A percentile compares a stretch with the other conserved stretches of the same genome.
phyloP scores from a whole-genome alignment of 2,888 invertebrate species.

The Merodon equestris region DNA sequence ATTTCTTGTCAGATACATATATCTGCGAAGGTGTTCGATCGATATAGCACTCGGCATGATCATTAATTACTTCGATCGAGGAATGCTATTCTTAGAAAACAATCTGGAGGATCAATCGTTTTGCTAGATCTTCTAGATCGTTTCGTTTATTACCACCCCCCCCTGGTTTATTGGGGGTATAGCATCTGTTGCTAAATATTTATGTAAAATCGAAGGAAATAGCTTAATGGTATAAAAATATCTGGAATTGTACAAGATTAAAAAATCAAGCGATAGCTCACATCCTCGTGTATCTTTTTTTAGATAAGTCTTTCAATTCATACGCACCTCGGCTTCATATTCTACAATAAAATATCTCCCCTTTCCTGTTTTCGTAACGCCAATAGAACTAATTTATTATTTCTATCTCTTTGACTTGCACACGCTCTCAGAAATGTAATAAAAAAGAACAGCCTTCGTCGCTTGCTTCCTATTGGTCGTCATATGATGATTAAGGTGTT shows the following conservation, averaged over 20 bases:
- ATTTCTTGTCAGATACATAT: conserved; percentile 20
- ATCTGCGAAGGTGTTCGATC: conserved; percentile 34
- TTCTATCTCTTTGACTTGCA: conserved; percentile 57
- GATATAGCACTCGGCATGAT: conserved; percentile 23
- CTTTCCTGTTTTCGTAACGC: conserved; percentile 18
- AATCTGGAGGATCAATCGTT: no score
- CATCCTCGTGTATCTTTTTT: no score
- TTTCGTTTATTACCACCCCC: neutral
- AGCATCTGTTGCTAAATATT: conserved; percentile 53
- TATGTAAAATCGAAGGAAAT: no score
- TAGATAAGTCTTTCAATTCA: no score
- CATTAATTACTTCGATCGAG: conserved; percentile 26
- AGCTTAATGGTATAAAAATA: conserved; percentile 47
- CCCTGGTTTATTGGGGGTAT: neutral
- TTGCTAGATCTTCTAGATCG: no score
- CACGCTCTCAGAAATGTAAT: conserved; percentile 31
- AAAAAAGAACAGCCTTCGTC: conserved; percentile 24
- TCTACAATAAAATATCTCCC: no score
- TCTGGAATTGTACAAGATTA: conserved; percentile 50
- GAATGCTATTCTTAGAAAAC: conserved; percentile 48
- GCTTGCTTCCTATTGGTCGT: conserved; percentile 60
- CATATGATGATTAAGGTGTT: conserved; percentile 51
- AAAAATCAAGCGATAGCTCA: conserved; percentile 22
- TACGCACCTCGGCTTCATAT: no score
- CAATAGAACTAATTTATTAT: conserved; percentile 48